Base-by-base conservation (phyloP, 2,797 vertebrate species). In the Antennarius maculatus region DNA sequence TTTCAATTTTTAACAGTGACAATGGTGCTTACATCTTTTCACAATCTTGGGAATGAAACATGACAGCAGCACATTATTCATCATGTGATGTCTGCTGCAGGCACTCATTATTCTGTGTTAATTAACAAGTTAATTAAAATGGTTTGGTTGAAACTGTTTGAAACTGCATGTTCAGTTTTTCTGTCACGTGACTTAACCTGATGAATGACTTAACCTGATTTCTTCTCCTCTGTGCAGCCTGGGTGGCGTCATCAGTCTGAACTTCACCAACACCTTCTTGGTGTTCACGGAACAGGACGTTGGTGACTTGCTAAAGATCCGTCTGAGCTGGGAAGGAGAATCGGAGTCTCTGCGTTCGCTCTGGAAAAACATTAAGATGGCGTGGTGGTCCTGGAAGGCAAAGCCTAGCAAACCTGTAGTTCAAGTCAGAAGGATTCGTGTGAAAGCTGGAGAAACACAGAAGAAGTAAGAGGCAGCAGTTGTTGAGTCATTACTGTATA, bases 361-460 rank as follows among this genome's bases (percentile, higher is more conserved):
- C 5, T 96, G 94, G 92, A 96, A 88, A n/a, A 90, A 87, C 54
- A 6, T 98, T 1, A 94, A 79, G 55, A 93, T 71, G 54, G 91
- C 78, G 0, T 72, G 92, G 15, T 93, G 84, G 79, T 83, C 91
- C 82, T 94, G 93, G 81, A 88, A 82, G 0, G 8, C 82, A 0
- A 45, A 6, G 0, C 70, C 66, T 1, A 12, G 77, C 0, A 71
- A 84, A 41, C 90, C 91, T 14, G 90, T 95, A 2, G 86, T 99
- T 39, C 87, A 94, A 29, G 83, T 99, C 66, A 90, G 96, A 0
- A 92, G 96, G 13, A 96, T 99, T 69, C 93, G 97, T 0, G 92
- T 99, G 62, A 99, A 98, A 79, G 94, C 95, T 11, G 97, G 97
- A 56, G 97, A 99, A 64, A 96, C 96, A 0, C 97, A 99, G 43